Evolutionary conservation across 1,140 invertebrate species (phyloP).

Genomic region (Spodoptera litura): DNA sequence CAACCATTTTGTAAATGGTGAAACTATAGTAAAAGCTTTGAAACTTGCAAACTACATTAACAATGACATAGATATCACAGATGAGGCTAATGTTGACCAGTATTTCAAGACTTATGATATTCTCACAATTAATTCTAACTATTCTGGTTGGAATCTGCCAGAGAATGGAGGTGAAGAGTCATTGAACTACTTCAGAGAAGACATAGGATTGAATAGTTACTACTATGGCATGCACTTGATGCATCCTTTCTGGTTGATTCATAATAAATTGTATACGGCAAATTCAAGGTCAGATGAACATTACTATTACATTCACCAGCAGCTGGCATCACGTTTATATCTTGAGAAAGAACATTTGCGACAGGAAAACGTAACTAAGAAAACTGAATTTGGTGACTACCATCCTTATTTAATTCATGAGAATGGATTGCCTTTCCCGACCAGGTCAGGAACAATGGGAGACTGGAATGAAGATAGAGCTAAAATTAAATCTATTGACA

Average conservation of each 20-base stretch:
- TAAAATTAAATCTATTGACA: slow-evolving; percentile 72
- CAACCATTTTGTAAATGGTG: slow-evolving; percentile 74
- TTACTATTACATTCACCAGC: slow-evolving; percentile 87
- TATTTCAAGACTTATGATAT: slow-evolving; percentile 63
- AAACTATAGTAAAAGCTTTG: slow-evolving; percentile 72
- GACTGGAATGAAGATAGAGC: slow-evolving; percentile 68
- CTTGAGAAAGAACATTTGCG: slow-evolving; percentile 87
- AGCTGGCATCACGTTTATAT: slow-evolving; percentile 88
- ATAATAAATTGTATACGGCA: slow-evolving; percentile 85
- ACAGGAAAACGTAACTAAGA: slow-evolving; percentile 42
- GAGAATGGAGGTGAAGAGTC: slow-evolving; percentile 86
- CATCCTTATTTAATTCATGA: slow-evolving; percentile 74
- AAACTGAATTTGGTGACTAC: slow-evolving; percentile 62
- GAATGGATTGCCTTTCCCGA: slow-evolving; percentile 76
- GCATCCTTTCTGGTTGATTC: slow-evolving; percentile 89
- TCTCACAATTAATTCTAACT: slow-evolving; percentile 84
- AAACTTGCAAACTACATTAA: slow-evolving; percentile 43
- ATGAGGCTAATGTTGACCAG: slow-evolving; percentile 65
- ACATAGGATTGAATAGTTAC: slow-evolving; percentile 90
- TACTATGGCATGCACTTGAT: slow-evolving; percentile 90
- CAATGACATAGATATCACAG: slow-evolving; percentile 20
- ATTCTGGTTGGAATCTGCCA: slow-evolving; percentile 85
- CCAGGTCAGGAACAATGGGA: slow-evolving; percentile 61
- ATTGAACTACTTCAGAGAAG: slow-evolving; percentile 91
- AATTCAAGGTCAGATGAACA: slow-evolving; percentile 88